Conservation (phyloP, 2,113 vertebrate genomes). For the Bos javanicus region DNA sequence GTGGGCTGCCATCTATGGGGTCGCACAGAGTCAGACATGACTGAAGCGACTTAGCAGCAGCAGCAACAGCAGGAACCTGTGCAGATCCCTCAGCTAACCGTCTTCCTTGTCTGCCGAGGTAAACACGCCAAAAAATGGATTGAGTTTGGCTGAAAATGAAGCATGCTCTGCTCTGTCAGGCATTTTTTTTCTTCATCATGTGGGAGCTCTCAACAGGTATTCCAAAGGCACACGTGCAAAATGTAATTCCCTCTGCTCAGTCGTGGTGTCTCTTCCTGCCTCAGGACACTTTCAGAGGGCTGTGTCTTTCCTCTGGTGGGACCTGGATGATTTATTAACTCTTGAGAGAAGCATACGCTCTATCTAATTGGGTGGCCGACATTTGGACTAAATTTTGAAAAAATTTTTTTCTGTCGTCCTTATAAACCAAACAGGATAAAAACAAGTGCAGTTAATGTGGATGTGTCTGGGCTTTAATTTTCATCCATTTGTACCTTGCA, state of each 20-base stretch:
- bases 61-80: not conserved
- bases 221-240: not conserved
- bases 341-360: not conserved
- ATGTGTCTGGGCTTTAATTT: not conserved
- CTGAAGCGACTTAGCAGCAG: no score
- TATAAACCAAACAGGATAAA: conserved; percentile 10
- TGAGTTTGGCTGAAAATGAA: conserved; percentile 59
- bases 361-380: conserved; percentile 40
- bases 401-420: not conserved
- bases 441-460: not conserved
- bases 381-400: conserved; percentile 37
- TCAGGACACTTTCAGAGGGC: not conserved
- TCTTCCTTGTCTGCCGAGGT: conserved; percentile 33
- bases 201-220: not conserved
- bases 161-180: not conserved
- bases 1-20: no score
- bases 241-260: not conserved
- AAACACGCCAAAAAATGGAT: conserved; percentile 40
- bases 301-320: not conserved
- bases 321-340: not conserved
- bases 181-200: not conserved
- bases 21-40: no score
- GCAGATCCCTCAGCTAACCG: conserved; percentile 57
- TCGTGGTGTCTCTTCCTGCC: not conserved
- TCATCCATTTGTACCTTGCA: not conserved